Percentiles rank a stretch among this genome's conserved stretches.
Evolutionary conservation across 2,113 vertebrate genomes (phyloP).

Genomic region (Hemiscyllium ocellatum): DNA sequence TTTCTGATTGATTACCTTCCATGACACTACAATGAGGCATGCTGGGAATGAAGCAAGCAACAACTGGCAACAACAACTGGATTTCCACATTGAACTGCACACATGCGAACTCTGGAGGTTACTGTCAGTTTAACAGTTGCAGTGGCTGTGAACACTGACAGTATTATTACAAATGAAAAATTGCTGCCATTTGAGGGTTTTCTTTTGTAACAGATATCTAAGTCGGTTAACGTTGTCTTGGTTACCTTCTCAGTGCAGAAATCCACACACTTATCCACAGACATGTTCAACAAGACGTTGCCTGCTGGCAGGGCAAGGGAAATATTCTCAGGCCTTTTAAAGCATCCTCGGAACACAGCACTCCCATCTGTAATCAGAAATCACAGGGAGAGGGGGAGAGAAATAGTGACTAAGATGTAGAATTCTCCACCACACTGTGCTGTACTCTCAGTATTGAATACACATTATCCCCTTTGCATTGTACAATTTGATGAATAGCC

Average conservation of each 20-base stretch:
- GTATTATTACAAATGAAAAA: not conserved
- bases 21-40: not conserved
- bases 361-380: slow-evolving; percentile 72
- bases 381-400: not conserved
- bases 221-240: too few species aligned
- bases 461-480: not conserved
- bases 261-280: slow-evolving; percentile 88
- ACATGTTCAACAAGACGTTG: slow-evolving; percentile 70
- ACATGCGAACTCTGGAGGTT: not conserved
- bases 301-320: slow-evolving; percentile 75
- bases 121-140: not conserved
- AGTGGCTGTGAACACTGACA: not conserved
- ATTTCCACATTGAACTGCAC: not conserved
- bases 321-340: slow-evolving; percentile 75
- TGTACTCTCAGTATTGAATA: not conserved
- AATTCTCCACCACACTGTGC: not conserved
- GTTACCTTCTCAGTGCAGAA: slow-evolving; percentile 85
- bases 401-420: not conserved
- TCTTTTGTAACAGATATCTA: not conserved
- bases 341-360: slow-evolving; percentile 88
- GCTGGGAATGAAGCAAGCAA: not conserved
- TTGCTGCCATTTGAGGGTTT: not conserved
- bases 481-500: not conserved
- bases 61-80: not conserved
- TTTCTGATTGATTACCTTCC: not conserved